A percentile compares a stretch with the other conserved stretches of the same genome.
These are phyloP conservation scores for Thamnaconus septentrionalis DNA, from an alignment of 2,113 vertebrate species.

Conservation along the genomic window DNA sequence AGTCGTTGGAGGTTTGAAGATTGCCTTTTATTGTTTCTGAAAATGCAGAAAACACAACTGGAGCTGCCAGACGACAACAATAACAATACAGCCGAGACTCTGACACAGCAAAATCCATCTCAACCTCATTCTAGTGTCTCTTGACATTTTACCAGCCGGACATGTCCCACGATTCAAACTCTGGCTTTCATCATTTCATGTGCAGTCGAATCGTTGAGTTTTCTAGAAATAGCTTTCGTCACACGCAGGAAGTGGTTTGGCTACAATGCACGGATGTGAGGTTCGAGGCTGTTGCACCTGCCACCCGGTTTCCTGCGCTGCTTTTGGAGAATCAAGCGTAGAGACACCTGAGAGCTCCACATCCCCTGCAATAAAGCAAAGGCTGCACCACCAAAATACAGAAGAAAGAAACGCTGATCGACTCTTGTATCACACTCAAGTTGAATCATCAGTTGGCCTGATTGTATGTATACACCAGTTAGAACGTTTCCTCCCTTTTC, in stretches of 20 bases:
- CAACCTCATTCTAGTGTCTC: background rate
- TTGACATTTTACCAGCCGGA: background rate
- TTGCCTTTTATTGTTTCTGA: background rate
- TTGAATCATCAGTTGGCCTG: too few species aligned
- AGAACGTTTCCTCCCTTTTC: too few species aligned
- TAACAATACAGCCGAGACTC: background rate
- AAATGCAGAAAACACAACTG: background rate
- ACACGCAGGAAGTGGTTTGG: slow-evolving; percentile 70
- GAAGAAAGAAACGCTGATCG: too few species aligned
- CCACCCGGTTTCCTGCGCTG: too few species aligned
- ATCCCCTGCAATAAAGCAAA: too few species aligned
- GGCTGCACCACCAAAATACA: too few species aligned
- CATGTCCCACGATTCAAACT: background rate
- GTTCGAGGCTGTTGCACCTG: slow-evolving; percentile 3
- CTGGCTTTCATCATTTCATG: slow-evolving; percentile 16
- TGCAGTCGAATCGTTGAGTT: slow-evolving; percentile 45
- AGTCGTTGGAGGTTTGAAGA: slow-evolving; percentile 5
- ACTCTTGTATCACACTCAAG: too few species aligned
- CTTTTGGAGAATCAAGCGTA: too few species aligned
- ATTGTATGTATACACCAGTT: too few species aligned
- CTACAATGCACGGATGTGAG: slow-evolving; percentile 36
- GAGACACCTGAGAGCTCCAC: too few species aligned
- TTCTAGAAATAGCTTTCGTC: slow-evolving; percentile 63
- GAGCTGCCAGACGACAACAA: background rate
- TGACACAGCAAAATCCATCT: background rate